Evolutionary conservation across 2,888 invertebrate genomes (phyloP), one percentile per base, ranked within the genome.

Genomic region (Cryptocheilus praepositus): DNA sequence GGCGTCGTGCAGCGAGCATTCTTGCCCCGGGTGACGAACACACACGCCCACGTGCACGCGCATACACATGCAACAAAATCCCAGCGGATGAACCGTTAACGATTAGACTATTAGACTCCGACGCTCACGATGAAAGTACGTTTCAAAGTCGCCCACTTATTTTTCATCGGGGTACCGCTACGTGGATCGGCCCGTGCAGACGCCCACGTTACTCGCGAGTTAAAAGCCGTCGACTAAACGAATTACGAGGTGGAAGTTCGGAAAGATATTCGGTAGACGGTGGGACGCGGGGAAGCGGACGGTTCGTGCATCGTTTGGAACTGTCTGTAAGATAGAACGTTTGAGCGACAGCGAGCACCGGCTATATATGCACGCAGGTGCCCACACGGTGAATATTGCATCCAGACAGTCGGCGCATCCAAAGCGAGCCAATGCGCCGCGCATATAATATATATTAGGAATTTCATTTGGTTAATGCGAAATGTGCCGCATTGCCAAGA

Each of bases 391-490:
- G 49, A 16, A 49, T 49, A 49, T 49, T 49, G 49, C 49, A 49
- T 45, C 36, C 36, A 49, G 49, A 19, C 22, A 18, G 51, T 19
- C 18, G 28, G 54, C 22, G 15, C 15, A 25, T 8, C 21, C 16
- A 22, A n/a, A n/a, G 55, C 16, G n/a, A 28, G 43, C 56, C 56
- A 44, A 56, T 56, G 43, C 16, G 16, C 49, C 19, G 13, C 8
- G 28, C 8, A 18, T 28, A 58, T 66, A 71, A 76, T 71, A 73
- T 71, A 79, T 73, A 55, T 36, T 55, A 61, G 73, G 73, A 79
- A 78, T 78, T 78, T 78, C 77, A 78, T 78, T 78, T 79, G 65
- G 76, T 76, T 78, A 78, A 78, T 78, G 77, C 70, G 66, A 61
- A 70, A 66, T 64, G 63, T 8, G 56, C 72, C 72, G 64, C 65